A percentile compares a stretch with the other conserved stretches of the same genome.
Evolutionary conservation across 2,888 invertebrate species (phyloP).

Genomic region (Charanyca ferruginea): DNA sequence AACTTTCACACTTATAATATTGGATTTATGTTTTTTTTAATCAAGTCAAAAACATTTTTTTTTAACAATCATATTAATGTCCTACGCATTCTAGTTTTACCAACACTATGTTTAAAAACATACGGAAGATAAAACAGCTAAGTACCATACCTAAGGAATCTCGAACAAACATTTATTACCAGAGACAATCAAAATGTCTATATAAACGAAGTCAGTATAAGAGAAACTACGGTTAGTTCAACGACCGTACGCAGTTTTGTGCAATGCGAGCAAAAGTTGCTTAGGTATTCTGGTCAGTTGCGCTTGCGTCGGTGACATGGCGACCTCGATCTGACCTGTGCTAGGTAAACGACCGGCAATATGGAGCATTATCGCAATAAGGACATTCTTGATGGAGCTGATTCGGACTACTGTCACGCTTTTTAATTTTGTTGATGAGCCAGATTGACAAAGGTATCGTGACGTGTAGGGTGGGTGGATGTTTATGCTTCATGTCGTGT

Average conservation of each 20-base stretch:
- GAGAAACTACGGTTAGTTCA: constrained; percentile 71
- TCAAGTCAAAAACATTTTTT: no score
- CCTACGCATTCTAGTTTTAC: no score
- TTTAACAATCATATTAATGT: no score
- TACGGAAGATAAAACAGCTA: not conserved
- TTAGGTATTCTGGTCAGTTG: constrained; percentile 80
- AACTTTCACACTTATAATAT: no score
- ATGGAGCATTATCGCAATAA: constrained; percentile 67
- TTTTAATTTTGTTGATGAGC: constrained; percentile 34
- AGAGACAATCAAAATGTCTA: constrained; percentile 40
- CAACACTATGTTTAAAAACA: no score
- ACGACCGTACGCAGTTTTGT: constrained; percentile 78
- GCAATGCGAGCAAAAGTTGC: constrained; percentile 79
- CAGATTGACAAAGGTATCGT: constrained; percentile 8
- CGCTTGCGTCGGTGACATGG: constrained; percentile 68
- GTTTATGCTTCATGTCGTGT: not conserved
- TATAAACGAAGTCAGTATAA: constrained; percentile 51
- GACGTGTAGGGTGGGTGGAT: not conserved
- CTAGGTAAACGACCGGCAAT: constrained; percentile 76
- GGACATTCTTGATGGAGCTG: constrained; percentile 61
- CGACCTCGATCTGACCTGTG: constrained; percentile 80
- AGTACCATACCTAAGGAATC: not conserved
- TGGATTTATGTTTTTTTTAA: no score
- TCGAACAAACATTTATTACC: not conserved
- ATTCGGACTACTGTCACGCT: constrained; percentile 39